phyloP scores from a whole-genome alignment of 2,888 invertebrate species.

The Polymixis flavicincta region DNA sequence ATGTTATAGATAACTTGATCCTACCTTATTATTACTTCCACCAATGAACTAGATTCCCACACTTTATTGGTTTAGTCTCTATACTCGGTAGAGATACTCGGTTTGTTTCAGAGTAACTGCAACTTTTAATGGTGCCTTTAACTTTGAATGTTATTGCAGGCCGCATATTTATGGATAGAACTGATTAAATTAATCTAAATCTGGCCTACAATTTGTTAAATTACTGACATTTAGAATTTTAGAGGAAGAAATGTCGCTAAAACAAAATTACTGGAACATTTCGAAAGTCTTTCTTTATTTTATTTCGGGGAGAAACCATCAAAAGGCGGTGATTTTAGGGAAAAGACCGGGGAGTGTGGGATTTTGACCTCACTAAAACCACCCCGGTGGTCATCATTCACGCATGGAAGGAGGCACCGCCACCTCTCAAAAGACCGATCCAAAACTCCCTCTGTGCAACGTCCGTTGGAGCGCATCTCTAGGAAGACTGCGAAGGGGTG shows the following conservation, averaged over 20 bases:
- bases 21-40: constrained; percentile 45
- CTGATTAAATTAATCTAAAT: neutral
- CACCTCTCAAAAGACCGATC: too few relatives aligned
- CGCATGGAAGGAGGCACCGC: too few relatives aligned
- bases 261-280: neutral
- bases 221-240: neutral
- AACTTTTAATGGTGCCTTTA: constrained; percentile 20
- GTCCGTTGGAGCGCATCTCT: too few relatives aligned
- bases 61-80: constrained; percentile 39
- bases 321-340: too few relatives aligned
- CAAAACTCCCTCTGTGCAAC: too few relatives aligned
- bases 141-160: constrained; percentile 15
- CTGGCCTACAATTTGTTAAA: neutral
- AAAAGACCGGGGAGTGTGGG: too few relatives aligned
- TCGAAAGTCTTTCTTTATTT: too few relatives aligned
- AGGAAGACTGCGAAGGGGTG: too few relatives aligned
- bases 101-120: constrained; percentile 17
- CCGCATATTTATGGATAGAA: neutral
- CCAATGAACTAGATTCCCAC: constrained; percentile 52
- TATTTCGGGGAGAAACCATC: too few relatives aligned
- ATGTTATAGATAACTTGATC: constrained; percentile 61
- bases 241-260: neutral
- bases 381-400: too few relatives aligned
- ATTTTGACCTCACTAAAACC: too few relatives aligned
- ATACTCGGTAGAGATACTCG: too few relatives aligned